Evolutionary conservation across 2,113 vertebrate genomes (phyloP).

Genomic region (Odontesthes bonariensis): DNA sequence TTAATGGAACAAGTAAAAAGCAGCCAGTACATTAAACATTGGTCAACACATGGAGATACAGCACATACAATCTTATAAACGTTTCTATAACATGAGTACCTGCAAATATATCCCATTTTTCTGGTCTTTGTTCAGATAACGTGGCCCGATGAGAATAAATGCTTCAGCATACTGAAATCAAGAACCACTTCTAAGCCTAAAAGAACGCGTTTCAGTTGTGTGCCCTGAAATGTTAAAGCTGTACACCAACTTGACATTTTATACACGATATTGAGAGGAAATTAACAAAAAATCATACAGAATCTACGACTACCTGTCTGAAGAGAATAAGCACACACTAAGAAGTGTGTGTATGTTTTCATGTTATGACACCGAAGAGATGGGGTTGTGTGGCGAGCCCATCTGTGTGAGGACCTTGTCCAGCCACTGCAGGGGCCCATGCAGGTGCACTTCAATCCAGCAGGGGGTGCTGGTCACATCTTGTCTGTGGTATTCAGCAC

Average conservation of each 20-base stretch:
- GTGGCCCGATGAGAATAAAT: conserved; percentile 30
- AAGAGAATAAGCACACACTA: not conserved
- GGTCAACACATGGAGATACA: conserved; percentile 56
- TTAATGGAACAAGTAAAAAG: conserved; percentile 69
- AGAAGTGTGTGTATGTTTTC: conserved; percentile 31
- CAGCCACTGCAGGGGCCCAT: conserved; percentile 97
- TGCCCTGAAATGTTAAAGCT: not conserved
- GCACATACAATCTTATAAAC: conserved; percentile 45
- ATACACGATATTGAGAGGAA: conserved; percentile 4
- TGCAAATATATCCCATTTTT: conserved; percentile 58
- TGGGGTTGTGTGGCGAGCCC: conserved; percentile 97
- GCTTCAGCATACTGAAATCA: conserved; percentile 20
- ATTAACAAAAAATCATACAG: conserved; percentile 40
- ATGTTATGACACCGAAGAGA: conserved; percentile 95
- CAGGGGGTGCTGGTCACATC: conserved; percentile 98
- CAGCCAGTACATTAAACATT: conserved; percentile 51
- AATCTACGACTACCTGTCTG: conserved; percentile 61
- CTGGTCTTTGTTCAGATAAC: conserved; percentile 36
- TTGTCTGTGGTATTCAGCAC: conserved; percentile 97
- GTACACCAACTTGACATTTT: not conserved
- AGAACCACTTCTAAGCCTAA: conserved; percentile 19
- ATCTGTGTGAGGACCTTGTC: conserved; percentile 99
- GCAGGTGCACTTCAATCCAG: conserved; percentile 98
- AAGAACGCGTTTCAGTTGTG: conserved; percentile 3
- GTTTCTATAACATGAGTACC: conserved; percentile 66